phyloP scores from a whole-genome alignment of 2,113 vertebrate genomes.

The Oreochromis niloticus region DNA sequence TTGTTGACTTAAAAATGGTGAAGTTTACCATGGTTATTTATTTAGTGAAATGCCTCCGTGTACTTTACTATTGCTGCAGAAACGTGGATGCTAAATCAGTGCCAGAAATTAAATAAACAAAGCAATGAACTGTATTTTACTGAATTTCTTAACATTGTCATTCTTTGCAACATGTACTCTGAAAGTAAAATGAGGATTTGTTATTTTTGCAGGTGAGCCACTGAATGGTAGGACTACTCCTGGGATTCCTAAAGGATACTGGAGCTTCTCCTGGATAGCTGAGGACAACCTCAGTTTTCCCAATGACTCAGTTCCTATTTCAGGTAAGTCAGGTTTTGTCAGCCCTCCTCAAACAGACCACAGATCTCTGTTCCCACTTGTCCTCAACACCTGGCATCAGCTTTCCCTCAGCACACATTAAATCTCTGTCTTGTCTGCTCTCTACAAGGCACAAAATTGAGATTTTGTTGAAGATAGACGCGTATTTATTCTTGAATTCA shows the following conservation, averaged over 20 bases:
- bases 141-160: not conserved
- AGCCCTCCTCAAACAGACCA: slow-evolving; percentile 17
- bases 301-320: not conserved
- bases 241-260: slow-evolving; percentile 60
- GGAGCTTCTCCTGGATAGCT: slow-evolving; percentile 78
- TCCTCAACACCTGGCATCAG: slow-evolving; percentile 23
- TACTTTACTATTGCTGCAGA: not conserved
- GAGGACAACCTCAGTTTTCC: slow-evolving; percentile 70
- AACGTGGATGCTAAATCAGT: not conserved
- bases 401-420: slow-evolving; percentile 36
- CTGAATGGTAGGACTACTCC: not conserved
- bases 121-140: not conserved
- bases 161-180: not conserved
- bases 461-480: not conserved
- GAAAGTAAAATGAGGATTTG: not conserved
- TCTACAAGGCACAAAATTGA: not conserved
- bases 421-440: slow-evolving; percentile 5
- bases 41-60: not conserved
- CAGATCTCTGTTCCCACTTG: slow-evolving; percentile 5
- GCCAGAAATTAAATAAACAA: not conserved
- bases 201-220: slow-evolving; percentile 44
- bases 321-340: slow-evolving; percentile 67
- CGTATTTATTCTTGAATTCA: not conserved
- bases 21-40: not conserved
- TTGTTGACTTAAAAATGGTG: not conserved